Conservation (phyloP, 2,113 vertebrate genomes). For the Dermatemys mawii region DNA sequence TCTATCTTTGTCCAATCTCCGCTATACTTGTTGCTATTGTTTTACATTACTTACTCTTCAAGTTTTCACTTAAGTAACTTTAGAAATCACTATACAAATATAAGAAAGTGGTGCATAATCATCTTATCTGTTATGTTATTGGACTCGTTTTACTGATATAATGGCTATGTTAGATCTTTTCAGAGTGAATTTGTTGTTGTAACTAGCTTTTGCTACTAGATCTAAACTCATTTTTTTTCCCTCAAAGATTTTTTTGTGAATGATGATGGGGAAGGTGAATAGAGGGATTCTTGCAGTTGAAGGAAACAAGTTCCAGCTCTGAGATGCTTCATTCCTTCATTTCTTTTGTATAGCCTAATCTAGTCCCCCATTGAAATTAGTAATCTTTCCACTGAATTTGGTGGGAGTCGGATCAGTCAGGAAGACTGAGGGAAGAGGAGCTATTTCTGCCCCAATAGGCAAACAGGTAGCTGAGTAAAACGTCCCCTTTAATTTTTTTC, state of each 20-base stretch:
- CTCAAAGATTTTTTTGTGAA: neutral
- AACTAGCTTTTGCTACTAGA: neutral
- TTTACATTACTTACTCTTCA: slow-evolving; percentile 9
- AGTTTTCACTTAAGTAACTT: neutral
- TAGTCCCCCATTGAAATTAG: neutral
- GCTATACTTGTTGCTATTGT: neutral
- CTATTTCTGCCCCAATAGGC: slow-evolving; percentile 7
- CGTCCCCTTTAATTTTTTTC: slow-evolving; percentile 22
- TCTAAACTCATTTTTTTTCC: neutral
- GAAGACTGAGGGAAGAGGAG: neutral
- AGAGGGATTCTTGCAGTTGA: too few species aligned
- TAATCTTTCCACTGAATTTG: neutral
- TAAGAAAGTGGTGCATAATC: neutral
- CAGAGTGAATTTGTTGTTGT: neutral
- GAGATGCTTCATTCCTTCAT: neutral
- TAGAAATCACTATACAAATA: neutral
- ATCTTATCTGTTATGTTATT: neutral
- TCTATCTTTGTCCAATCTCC: neutral
- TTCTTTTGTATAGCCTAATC: neutral
- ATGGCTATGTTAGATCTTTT: neutral
- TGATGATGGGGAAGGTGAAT: neutral
- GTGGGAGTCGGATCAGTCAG: neutral
- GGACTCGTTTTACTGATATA: neutral
- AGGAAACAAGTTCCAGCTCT: neutral
- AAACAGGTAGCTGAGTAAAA: slow-evolving; percentile 13